Percentiles rank a stretch among this genome's conserved stretches.
Conservation (phyloP, 2,888 invertebrate genomes). For the Heliconius charithonia region DNA sequence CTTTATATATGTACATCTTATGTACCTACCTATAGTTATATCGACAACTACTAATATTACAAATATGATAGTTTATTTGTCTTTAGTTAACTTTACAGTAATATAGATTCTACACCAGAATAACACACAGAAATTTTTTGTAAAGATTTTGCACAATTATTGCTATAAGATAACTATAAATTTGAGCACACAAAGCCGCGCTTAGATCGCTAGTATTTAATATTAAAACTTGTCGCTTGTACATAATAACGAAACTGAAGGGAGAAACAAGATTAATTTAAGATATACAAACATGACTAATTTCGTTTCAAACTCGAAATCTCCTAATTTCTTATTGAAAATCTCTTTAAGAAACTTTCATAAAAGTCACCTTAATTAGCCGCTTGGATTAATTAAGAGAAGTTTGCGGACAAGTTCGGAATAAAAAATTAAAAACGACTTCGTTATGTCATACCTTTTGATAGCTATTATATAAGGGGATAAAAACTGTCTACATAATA, state of each 20-base stretch:
- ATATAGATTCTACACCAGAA: too few relatives aligned
- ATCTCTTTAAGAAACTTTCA: conserved; percentile 38
- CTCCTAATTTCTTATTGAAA: conserved; percentile 42
- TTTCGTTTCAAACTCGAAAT: conserved; percentile 24
- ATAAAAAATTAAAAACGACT: conserved; percentile 58
- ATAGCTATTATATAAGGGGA: conserved; percentile 16
- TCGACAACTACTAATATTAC: too few relatives aligned
- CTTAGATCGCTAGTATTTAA: not conserved
- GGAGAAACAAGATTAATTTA: conserved; percentile 12
- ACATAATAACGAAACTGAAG: not conserved
- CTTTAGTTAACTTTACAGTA: too few relatives aligned
- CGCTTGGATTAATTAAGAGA: conserved; percentile 64
- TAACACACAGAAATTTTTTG: too few relatives aligned
- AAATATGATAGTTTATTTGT: too few relatives aligned
- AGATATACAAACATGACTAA: conserved; percentile 31
- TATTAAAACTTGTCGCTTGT: not conserved
- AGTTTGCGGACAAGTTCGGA: conserved; percentile 57
- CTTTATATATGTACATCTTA: too few relatives aligned
- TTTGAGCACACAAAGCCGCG: too few relatives aligned
- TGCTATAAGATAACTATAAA: too few relatives aligned
- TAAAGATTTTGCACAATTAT: too few relatives aligned
- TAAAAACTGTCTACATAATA: conserved; percentile 5
- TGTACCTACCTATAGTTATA: too few relatives aligned
- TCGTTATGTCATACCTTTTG: conserved; percentile 26
- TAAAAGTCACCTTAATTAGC: conserved; percentile 64